Percentiles rank a stretch among this genome's conserved stretches.
phyloP scores from a whole-genome alignment of 2,113 vertebrate genomes.

The Dromas ardeola region DNA sequence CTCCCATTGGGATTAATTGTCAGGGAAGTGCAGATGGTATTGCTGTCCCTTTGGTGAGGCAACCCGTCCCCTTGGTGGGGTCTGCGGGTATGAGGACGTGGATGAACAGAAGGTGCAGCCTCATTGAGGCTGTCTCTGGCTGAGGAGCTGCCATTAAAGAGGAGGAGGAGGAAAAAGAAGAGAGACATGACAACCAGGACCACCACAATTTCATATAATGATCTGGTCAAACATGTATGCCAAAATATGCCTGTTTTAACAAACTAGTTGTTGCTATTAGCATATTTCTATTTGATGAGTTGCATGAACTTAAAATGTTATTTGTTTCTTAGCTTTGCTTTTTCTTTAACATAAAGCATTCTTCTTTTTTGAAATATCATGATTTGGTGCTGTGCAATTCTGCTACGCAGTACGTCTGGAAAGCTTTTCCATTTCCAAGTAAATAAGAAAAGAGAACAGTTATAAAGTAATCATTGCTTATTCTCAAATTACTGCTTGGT shows the following conservation, averaged over 20 bases:
- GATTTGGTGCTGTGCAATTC: not conserved
- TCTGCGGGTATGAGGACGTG: not conserved
- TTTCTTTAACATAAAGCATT: not conserved
- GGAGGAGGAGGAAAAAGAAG: not conserved
- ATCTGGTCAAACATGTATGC: not conserved
- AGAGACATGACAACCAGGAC: not conserved
- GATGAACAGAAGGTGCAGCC: not conserved
- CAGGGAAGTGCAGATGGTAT: not conserved
- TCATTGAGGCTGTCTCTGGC: not conserved
- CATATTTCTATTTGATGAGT: not conserved
- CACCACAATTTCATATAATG: not conserved
- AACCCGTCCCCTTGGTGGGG: not conserved
- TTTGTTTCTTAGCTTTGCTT: not conserved
- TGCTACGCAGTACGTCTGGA: not conserved
- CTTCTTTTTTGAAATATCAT: not conserved
- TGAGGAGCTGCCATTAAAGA: not conserved
- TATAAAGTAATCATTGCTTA: not conserved
- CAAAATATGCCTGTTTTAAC: not conserved
- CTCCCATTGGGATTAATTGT: not conserved
- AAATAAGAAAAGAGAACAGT: not conserved
- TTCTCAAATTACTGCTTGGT: not conserved
- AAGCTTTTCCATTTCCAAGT: not conserved
- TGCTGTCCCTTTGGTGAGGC: not conserved
- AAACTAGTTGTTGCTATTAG: not conserved
- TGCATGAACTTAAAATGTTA: not conserved